Conservation (phyloP, 2,113 vertebrate genomes). For the Pungitius pungitius region DNA sequence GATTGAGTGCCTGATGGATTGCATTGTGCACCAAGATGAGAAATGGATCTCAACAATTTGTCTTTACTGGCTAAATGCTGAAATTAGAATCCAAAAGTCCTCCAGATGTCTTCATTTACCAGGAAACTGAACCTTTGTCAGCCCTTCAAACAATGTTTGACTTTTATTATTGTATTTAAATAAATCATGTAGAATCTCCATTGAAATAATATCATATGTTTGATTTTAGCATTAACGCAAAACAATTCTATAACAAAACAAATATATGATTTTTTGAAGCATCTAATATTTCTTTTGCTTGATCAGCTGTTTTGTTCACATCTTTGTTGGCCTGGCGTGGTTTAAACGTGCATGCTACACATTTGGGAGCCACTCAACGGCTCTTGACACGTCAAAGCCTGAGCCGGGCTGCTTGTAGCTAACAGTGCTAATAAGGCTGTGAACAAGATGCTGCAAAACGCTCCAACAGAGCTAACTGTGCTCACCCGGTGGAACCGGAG, state of each 20-base stretch:
- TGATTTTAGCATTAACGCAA: background rate
- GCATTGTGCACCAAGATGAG: background rate
- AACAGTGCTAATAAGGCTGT: background rate
- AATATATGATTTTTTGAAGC: background rate
- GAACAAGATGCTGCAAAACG: background rate
- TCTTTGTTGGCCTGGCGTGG: background rate
- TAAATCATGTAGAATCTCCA: background rate
- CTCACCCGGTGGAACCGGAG: background rate
- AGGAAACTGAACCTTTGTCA: background rate
- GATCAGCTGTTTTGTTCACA: background rate
- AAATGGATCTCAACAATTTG: background rate
- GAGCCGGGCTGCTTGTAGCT: background rate
- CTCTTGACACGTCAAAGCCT: background rate
- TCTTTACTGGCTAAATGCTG: slow-evolving; percentile 18
- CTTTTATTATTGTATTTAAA: background rate
- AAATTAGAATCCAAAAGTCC: slow-evolving; percentile 15
- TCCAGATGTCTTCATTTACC: background rate
- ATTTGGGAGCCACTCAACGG: background rate
- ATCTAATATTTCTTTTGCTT: background rate
- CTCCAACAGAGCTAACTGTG: background rate
- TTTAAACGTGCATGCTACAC: background rate
- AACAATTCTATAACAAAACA: background rate
- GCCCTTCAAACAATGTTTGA: background rate
- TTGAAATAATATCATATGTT: background rate
- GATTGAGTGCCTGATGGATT: slow-evolving; percentile 2